Base-by-base conservation (phyloP, 1,140 invertebrate species). In the Magallana angulata region DNA sequence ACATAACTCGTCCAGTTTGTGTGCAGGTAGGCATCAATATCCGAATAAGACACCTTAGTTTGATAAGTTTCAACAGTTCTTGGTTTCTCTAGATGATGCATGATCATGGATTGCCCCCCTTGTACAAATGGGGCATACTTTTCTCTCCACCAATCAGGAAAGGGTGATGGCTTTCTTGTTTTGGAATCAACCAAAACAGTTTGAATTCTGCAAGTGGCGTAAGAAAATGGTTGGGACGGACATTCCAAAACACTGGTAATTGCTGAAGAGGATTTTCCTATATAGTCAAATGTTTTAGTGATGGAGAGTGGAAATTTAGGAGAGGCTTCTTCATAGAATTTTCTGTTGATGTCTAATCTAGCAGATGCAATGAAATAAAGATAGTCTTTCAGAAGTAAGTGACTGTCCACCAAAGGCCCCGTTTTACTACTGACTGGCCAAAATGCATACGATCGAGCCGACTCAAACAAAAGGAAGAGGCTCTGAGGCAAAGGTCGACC, bases 61-160 rank as follows among this genome's bases (percentile, higher is more conserved):
- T 58, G 30, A 64, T 82, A 89, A 0, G 14, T 56, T 11, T 59
- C 16, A 8, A 76, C 18, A 6, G 18, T 64, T 9, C 71, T 12
- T 6, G 86, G 71, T 16, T 85, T 85, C 24, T 30, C 56, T n/a
- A 89, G 64, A n/a, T 48, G 57, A 8, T 64, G 57, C 16, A 91
- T 80, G 6, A 85, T 81, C 14, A 91, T 57, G 14, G 83, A 71
- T 57, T 80, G 57, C n/a, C 84, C 84, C n/a, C 24, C 57, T 3
- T 56, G 56, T 16, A 87, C 84, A 57, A 60, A 56, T 5, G 58
- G 24, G 7, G n/a, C 84, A 60, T 90, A 90, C 85, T 91, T 91
- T 4, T 64, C 59, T 30, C 80, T 85, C 90, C 90, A 91, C 90
- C 90, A 91, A 68, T 91, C 90, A 16, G 90, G 88, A 58, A 89